phyloP scores from a whole-genome alignment of 2,888 invertebrate genomes.

The Salticus scenicus region DNA sequence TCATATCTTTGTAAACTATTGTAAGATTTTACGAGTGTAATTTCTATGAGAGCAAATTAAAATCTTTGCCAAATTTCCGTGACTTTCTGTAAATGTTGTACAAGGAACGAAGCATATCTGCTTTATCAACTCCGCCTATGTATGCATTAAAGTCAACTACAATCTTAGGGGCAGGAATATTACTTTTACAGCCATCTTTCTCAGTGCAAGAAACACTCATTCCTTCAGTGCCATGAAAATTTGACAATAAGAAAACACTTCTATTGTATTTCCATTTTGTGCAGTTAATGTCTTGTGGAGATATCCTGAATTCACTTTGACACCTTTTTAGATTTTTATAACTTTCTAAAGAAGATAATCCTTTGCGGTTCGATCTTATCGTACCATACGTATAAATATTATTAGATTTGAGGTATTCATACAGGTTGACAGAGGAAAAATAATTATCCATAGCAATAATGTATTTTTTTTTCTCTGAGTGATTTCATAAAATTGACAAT shows the following conservation, averaged over 20 bases:
- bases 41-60: background rate
- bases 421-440: conserved; percentile 7
- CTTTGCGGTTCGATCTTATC: conserved; percentile 19
- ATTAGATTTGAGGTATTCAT: background rate
- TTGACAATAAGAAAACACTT: conserved; percentile 26
- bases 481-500: conserved; percentile 13
- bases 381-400: conserved; percentile 23
- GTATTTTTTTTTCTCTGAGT: conserved; percentile 23
- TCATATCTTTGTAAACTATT: background rate
- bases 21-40: background rate
- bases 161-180: conserved; percentile 21
- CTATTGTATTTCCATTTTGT: conserved; percentile 44
- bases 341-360: conserved; percentile 21
- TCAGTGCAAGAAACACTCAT: conserved; percentile 23
- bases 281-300: conserved; percentile 23
- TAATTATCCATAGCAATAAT: conserved; percentile 37
- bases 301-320: conserved; percentile 21
- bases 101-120: conserved; percentile 28
- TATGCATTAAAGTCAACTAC: conserved; percentile 22
- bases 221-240: conserved; percentile 30
- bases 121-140: conserved; percentile 31
- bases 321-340: conserved; percentile 31
- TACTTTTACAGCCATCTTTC: conserved; percentile 29
- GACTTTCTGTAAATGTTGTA: conserved; percentile 1
- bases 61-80: background rate